Conservation (phyloP, 2,888 invertebrate genomes). For the Ceraclea dissimilis region DNA sequence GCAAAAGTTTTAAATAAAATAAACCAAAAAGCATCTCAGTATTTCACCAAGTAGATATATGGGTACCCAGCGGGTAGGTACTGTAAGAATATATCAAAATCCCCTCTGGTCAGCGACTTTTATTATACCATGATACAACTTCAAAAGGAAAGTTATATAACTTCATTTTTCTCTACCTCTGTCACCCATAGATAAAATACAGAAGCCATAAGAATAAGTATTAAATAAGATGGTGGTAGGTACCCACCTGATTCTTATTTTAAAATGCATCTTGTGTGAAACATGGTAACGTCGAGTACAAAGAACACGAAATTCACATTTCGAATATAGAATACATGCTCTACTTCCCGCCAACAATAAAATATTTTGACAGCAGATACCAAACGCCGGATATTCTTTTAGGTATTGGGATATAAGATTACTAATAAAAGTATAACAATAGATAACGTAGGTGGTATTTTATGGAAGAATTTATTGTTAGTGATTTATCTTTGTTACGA, state of each 20-base stretch:
- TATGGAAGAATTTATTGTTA: no score
- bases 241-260: not conserved
- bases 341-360: not conserved
- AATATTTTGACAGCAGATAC: not conserved
- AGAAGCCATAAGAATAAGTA: not conserved
- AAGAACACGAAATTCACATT: slow-evolving; percentile 1
- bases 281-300: not conserved
- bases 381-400: not conserved
- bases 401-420: not conserved
- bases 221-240: not conserved
- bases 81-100: not conserved
- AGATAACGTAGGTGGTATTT: no score
- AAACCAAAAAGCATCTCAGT: no score
- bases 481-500: no score
- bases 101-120: not conserved
- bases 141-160: not conserved
- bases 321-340: not conserved
- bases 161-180: not conserved
- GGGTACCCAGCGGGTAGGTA: no score
- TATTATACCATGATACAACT: not conserved
- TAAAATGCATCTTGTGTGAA: not conserved
- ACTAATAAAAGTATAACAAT: not conserved
- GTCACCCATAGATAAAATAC: not conserved
- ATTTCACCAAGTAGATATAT: no score
- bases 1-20: no score